Evolutionary conservation across 2,888 invertebrate genomes (phyloP).

Genomic region (Diplazon laetatorius): DNA sequence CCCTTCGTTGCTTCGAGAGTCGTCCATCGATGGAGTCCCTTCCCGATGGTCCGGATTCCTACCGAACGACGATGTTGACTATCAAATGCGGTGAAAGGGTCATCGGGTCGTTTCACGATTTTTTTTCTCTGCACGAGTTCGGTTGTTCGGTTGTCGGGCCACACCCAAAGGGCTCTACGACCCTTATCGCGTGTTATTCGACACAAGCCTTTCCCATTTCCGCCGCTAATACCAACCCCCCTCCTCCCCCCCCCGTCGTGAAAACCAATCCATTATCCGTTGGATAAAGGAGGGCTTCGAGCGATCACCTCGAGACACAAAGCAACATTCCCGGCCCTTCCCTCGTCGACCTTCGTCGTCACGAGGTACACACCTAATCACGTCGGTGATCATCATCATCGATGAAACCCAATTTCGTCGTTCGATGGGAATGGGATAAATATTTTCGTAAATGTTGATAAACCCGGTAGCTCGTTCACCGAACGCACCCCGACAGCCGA

Average conservation of each 20-base stretch:
- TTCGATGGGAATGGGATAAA: conserved; percentile 10
- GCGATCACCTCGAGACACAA: conserved; percentile 38
- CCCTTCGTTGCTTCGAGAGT: conserved; percentile 3
- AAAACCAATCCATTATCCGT: conserved; percentile 58
- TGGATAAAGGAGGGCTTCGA: conserved; percentile 46
- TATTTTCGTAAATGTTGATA: conserved; percentile 33
- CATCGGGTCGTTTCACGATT: conserved; percentile 36
- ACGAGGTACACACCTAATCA: conserved; percentile 24
- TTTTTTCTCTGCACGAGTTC: conserved; percentile 18
- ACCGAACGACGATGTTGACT: conserved; percentile 16
- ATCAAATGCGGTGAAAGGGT: conserved; percentile 6
- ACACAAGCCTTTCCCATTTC: conserved; percentile 35
- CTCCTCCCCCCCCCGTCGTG: too few species aligned
- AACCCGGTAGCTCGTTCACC: neutral
- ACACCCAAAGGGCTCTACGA: conserved; percentile 52
- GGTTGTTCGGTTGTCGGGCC: conserved; percentile 30
- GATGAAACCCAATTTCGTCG: conserved; percentile 17
- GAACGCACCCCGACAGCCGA: neutral
- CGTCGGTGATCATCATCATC: conserved; percentile 45
- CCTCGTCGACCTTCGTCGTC: neutral
- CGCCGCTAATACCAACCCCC: conserved; percentile 25
- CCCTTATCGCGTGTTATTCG: conserved; percentile 53
- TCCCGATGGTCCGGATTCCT: conserved; percentile 32
- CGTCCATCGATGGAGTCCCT: conserved; percentile 12
- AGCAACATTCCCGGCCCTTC: conserved; percentile 16